Evolutionary conservation across 2,797 vertebrate genomes (phyloP).

Genomic region (Cyprinodon diabolis): DNA sequence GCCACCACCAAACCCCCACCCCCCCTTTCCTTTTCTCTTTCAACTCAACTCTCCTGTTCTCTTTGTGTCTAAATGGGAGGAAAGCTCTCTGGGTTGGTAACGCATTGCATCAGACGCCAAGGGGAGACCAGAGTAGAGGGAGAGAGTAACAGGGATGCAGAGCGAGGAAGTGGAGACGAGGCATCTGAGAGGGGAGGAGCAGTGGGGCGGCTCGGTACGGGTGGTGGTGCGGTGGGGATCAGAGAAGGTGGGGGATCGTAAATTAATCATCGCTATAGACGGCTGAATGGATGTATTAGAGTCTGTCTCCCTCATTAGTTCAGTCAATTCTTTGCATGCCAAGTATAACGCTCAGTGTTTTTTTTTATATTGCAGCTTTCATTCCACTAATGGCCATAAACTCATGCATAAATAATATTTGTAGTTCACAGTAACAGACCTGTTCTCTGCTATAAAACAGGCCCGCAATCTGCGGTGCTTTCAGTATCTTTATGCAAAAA

Average conservation of each 20-base stretch:
- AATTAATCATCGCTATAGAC: slow-evolving; percentile 78
- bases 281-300: slow-evolving; percentile 74
- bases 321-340: slow-evolving; percentile 62
- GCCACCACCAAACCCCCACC: background rate
- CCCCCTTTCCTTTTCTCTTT: slow-evolving; percentile 18
- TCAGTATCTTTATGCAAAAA: background rate
- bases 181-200: slow-evolving; percentile 34
- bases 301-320: slow-evolving; percentile 69
- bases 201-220: slow-evolving; percentile 35
- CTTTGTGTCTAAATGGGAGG: slow-evolving; percentile 81
- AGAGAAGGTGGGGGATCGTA: slow-evolving; percentile 67
- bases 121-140: slow-evolving; percentile 47
- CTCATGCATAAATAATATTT: slow-evolving; percentile 55
- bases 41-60: slow-evolving; percentile 59
- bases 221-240: slow-evolving; percentile 50
- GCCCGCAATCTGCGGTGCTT: slow-evolving; percentile 10
- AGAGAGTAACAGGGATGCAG: slow-evolving; percentile 46
- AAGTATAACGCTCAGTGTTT: slow-evolving; percentile 47
- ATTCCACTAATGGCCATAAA: slow-evolving; percentile 54
- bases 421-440: slow-evolving; percentile 40
- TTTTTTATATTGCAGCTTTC: slow-evolving; percentile 44
- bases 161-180: slow-evolving; percentile 37
- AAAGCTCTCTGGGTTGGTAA: slow-evolving; percentile 78
- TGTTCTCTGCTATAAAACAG: slow-evolving; percentile 36
- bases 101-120: slow-evolving; percentile 82